Evolutionary conservation across 2,113 vertebrate species (phyloP).

Genomic region (Neogobius melanostomus): DNA sequence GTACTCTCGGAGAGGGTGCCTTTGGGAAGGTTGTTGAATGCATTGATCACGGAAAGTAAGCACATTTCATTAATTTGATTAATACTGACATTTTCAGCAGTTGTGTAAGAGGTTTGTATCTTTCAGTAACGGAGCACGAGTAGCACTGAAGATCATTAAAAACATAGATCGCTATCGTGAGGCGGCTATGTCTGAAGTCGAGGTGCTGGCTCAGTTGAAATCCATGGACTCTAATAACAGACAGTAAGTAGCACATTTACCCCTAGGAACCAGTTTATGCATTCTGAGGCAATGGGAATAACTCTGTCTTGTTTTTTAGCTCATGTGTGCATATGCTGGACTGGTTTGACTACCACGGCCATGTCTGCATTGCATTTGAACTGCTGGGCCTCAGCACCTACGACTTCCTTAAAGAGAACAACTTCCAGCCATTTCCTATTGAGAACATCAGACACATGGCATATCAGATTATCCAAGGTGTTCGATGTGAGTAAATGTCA

Average conservation of each 20-base stretch:
- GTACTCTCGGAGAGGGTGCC: constrained; percentile 95
- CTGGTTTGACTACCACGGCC: constrained; percentile 96
- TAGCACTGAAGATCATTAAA: constrained; percentile 99
- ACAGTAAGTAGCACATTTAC: constrained; percentile 60
- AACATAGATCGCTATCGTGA: constrained; percentile 95
- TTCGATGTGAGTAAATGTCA: constrained; percentile 86
- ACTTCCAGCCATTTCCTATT: constrained; percentile 91
- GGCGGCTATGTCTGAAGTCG: constrained; percentile 93
- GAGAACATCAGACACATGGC: constrained; percentile 94
- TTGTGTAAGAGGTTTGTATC: neutral
- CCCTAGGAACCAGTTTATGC: neutral
- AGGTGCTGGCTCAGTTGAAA: constrained; percentile 91
- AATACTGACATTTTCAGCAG: neutral
- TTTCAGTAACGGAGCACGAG: constrained; percentile 79
- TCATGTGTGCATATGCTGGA: constrained; percentile 93
- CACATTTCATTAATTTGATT: neutral
- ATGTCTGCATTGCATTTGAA: constrained; percentile 94
- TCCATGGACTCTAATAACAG: constrained; percentile 82
- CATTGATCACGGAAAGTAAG: constrained; percentile 88
- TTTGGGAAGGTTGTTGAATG: constrained; percentile 99
- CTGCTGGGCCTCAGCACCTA: constrained; percentile 96
- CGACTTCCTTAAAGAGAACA: constrained; percentile 96
- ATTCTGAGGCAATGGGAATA: neutral
- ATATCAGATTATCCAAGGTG: constrained; percentile 88
- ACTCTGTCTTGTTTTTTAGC: constrained; percentile 57